These are phyloP conservation scores for Octopus sinensis DNA, from an alignment of 1,140 invertebrate species.

Conservation along the genomic window DNA sequence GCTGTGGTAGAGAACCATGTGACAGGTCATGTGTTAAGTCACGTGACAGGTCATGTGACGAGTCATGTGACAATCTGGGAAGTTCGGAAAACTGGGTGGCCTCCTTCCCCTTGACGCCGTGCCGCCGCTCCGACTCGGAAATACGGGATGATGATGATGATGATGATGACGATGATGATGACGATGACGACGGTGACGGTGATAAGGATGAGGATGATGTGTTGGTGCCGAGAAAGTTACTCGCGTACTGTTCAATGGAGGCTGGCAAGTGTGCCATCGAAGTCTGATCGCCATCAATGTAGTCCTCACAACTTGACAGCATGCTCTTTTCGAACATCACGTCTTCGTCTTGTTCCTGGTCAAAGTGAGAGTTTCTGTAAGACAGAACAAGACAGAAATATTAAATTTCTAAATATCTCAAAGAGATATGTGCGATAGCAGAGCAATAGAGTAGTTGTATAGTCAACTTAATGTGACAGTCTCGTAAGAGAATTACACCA, in stretches of 20 bases:
- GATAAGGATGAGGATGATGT: not conserved
- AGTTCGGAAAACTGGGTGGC: not conserved
- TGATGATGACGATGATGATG: not conserved
- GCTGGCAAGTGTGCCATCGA: not conserved
- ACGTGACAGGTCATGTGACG: no score
- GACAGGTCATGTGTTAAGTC: not conserved
- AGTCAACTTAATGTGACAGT: no score
- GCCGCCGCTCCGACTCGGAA: no score
- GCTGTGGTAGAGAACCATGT: slow-evolving; percentile 8
- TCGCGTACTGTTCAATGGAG: no score
- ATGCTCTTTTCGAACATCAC: slow-evolving; percentile 23
- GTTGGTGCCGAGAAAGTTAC: not conserved
- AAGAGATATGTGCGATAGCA: no score
- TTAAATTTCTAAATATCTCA: no score
- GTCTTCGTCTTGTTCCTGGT: slow-evolving; percentile 27
- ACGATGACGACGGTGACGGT: not conserved
- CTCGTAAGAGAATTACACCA: no score
- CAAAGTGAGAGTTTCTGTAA: slow-evolving; percentile 40
- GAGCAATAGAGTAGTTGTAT: no score
- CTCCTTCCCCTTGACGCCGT: not conserved
- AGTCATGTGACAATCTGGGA: not conserved
- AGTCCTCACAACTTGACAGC: slow-evolving; percentile 1
- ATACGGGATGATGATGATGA: no score
- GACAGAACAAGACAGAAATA: no score
- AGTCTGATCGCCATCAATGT: not conserved